These are phyloP conservation scores for Ciconia maguari DNA, from an alignment of 2,113 vertebrate species.

Conservation along the genomic window DNA sequence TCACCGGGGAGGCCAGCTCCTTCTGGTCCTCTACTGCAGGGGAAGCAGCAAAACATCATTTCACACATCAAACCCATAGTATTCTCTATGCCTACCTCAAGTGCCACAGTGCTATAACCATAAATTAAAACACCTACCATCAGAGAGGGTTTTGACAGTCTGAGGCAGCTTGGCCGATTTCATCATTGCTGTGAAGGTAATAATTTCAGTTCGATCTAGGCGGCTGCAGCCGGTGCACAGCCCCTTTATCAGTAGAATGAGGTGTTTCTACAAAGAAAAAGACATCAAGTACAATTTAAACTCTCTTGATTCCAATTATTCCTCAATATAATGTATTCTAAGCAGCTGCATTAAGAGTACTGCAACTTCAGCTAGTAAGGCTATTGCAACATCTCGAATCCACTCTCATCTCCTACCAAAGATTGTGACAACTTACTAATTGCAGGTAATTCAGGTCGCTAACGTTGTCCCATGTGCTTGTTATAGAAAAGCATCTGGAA, in stretches of 20 bases:
- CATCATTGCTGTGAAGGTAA: slow-evolving; percentile 99
- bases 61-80: not conserved
- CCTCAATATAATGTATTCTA: accelerated
- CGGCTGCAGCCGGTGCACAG: slow-evolving; percentile 97
- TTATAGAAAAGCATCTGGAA: not conserved
- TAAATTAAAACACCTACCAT: slow-evolving; percentile 75
- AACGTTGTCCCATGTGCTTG: not conserved
- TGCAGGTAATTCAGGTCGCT: not conserved
- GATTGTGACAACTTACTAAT: not conserved
- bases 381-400: not conserved
- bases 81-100: not conserved
- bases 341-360: not conserved
- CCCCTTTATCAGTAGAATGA: slow-evolving; percentile 98
- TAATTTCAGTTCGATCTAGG: slow-evolving; percentile 95
- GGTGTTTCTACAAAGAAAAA: slow-evolving; percentile 85
- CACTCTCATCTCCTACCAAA: not conserved
- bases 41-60: not conserved
- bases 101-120: not conserved
- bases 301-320: not conserved
- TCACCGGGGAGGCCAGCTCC: slow-evolving; percentile 87
- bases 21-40: slow-evolving; percentile 95
- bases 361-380: not conserved
- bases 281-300: not conserved
- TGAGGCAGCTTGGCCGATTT: slow-evolving; percentile 98
- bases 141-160: slow-evolving; percentile 97